Evolutionary conservation across 1,140 invertebrate species (phyloP).

Genomic region (Heliconius congener): DNA sequence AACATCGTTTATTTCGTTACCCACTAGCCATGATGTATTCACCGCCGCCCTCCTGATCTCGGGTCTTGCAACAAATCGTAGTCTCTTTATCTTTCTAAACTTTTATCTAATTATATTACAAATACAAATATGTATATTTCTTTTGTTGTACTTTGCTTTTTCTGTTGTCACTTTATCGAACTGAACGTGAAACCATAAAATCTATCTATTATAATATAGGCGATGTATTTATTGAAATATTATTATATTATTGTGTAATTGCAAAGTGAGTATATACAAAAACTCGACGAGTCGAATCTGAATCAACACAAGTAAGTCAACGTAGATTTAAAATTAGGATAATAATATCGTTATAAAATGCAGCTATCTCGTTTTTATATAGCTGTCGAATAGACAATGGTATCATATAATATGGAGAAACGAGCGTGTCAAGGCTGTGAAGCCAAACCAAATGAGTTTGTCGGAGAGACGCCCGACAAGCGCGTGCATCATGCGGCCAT

Average conservation of each 20-base stretch:
- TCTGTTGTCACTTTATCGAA: conserved; percentile 37
- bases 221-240: conserved; percentile 11
- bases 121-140: conserved; percentile 58
- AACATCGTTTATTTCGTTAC: conserved; percentile 37
- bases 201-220: conserved; percentile 2
- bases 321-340: conserved; percentile 30
- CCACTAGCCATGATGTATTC: too few relatives aligned
- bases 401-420: conserved; percentile 48
- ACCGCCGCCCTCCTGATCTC: conserved; percentile 61
- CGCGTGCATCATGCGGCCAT: conserved; percentile 77
- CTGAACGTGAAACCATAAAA: not conserved
- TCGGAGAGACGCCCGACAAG: conserved; percentile 48
- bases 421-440: conserved; percentile 65
- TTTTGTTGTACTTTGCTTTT: conserved; percentile 55
- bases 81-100: conserved; percentile 54
- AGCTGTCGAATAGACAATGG: conserved; percentile 21
- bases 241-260: conserved; percentile 7
- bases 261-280: conserved; percentile 1
- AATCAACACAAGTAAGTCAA: conserved; percentile 28
- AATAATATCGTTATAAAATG: conserved; percentile 22
- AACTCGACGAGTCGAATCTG: conserved; percentile 34
- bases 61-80: conserved; percentile 58
- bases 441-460: conserved; percentile 67
- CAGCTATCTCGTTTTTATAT: conserved; percentile 39
- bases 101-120: conserved; percentile 56